Conservation (phyloP, 2,113 vertebrate genomes). For the Lynx canadensis region DNA sequence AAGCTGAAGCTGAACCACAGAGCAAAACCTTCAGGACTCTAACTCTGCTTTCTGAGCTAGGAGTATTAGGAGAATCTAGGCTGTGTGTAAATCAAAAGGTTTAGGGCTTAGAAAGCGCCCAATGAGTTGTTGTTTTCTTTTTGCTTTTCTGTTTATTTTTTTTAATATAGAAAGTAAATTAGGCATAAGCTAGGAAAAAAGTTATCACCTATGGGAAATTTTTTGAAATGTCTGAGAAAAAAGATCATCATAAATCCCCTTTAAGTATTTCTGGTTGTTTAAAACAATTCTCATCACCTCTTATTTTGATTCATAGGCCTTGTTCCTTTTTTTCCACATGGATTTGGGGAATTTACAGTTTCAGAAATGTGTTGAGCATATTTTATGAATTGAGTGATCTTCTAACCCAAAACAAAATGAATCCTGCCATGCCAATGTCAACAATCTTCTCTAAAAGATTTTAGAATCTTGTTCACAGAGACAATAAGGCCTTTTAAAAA, state of each 20-base stretch:
- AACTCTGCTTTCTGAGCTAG: neutral
- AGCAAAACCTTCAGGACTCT: neutral
- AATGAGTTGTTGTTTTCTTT: neutral
- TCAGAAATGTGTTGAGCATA: neutral
- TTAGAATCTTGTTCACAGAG: neutral
- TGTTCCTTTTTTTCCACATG: neutral
- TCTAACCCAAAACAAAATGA: neutral
- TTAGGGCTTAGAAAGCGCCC: neutral
- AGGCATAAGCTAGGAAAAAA: neutral
- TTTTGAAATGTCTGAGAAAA: neutral
- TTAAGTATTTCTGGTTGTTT: neutral
- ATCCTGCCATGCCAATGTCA: neutral
- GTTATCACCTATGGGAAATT: neutral
- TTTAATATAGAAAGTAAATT: neutral
- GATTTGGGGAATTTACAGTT: neutral
- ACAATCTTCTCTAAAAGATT: neutral
- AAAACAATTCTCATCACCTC: neutral
- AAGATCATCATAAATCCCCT: neutral
- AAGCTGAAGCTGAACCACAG: neutral
- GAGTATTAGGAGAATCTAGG: no score
- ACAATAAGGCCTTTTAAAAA: neutral
- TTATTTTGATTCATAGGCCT: neutral
- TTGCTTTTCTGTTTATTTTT: neutral
- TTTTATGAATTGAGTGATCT: neutral
- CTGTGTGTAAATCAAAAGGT: neutral